Conservation (phyloP, 2,113 vertebrate genomes). For the Corythoichthys haematopterus region DNA sequence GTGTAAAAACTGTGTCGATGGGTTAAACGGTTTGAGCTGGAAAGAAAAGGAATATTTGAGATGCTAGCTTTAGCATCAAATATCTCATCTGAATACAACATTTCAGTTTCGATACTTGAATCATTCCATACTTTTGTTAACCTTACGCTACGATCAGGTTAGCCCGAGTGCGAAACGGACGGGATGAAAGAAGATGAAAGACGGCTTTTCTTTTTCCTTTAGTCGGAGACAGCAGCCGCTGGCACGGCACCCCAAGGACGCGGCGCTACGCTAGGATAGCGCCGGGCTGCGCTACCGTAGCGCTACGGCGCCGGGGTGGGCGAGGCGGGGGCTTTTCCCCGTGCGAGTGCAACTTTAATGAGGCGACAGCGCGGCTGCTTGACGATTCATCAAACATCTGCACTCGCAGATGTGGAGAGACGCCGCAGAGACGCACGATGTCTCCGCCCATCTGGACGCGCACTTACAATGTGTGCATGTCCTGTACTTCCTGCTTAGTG, state of each 20-base stretch:
- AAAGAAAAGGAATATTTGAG: no score
- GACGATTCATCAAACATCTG: constrained; percentile 80
- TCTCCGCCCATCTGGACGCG: constrained; percentile 78
- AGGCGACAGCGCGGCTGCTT: constrained; percentile 72
- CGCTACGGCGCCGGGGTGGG: constrained; percentile 27
- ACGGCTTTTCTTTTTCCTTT: no score
- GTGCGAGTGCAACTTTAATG: constrained; percentile 75
- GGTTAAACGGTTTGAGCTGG: no score
- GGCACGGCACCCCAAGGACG: constrained; percentile 56
- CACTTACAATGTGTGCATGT: constrained; percentile 53
- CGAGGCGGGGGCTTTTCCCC: constrained; percentile 42
- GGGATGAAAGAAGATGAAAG: no score
- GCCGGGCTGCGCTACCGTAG: constrained; percentile 37
- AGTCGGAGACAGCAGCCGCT: constrained; percentile 15
- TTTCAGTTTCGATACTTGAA: no score
- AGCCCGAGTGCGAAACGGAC: no score
- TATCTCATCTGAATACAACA: no score
- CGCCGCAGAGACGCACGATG: constrained; percentile 78
- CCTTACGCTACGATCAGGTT: no score
- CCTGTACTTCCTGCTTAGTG: no score
- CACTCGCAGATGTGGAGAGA: constrained; percentile 77
- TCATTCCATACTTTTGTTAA: no score
- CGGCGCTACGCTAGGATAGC: constrained; percentile 27
- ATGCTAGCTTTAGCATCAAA: no score
- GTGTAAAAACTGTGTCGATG: no score